Evolutionary conservation across 2,797 vertebrate species (phyloP).

Genomic region (Uromys caudimaculatus): DNA sequence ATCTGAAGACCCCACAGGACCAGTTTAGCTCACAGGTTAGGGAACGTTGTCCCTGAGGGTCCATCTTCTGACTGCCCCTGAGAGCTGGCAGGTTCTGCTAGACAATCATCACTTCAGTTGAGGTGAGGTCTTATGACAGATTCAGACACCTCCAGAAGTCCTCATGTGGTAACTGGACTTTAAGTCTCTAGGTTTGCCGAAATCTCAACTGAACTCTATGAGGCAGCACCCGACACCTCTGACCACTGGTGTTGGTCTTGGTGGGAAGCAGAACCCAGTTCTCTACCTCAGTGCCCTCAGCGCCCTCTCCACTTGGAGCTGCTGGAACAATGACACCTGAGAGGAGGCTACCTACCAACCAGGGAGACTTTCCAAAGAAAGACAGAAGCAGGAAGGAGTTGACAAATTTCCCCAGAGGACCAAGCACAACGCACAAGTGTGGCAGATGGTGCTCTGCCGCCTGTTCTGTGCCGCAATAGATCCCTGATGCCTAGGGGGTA

Average conservation of each 20-base stretch:
- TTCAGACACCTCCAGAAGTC: conserved; percentile 18
- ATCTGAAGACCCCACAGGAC: background rate
- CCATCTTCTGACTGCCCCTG: background rate
- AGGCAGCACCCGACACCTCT: background rate
- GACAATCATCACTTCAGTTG: conserved; percentile 2
- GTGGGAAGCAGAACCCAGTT: background rate
- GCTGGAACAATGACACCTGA: background rate
- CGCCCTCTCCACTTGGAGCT: background rate
- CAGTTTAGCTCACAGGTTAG: background rate
- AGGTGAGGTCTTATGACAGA: background rate
- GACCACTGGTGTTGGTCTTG: background rate
- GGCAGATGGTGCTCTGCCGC: background rate
- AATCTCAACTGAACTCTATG: background rate
- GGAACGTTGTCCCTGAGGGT: background rate
- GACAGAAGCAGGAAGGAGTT: background rate
- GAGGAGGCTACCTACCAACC: background rate
- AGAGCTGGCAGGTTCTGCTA: background rate
- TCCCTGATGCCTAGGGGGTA: too few species aligned
- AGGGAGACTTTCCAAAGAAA: background rate
- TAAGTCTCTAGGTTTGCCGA: background rate
- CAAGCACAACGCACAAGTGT: background rate
- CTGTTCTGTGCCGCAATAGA: background rate
- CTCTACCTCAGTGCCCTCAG: background rate
- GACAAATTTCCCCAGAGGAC: background rate
- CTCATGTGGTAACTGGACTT: background rate